phyloP scores from a whole-genome alignment of 2,113 vertebrate species.

The Scolopax mira region DNA sequence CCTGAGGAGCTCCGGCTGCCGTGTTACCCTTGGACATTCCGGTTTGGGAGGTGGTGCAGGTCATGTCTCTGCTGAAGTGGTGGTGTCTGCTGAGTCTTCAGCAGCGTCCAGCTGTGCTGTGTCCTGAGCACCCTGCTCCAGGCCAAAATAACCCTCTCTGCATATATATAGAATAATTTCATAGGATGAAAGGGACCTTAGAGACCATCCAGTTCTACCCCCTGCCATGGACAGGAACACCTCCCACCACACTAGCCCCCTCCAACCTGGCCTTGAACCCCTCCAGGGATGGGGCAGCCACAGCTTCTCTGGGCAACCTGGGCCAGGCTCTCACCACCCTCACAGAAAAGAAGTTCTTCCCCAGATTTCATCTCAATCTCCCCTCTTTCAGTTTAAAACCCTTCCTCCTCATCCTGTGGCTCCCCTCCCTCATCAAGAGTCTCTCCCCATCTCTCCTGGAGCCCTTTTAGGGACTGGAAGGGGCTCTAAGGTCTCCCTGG shows the following conservation, averaged over 20 bases:
- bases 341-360: not conserved
- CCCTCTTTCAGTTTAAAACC: not conserved
- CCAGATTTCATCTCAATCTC: not conserved
- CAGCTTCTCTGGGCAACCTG: not conserved
- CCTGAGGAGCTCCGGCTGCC: not conserved
- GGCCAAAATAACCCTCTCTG: not conserved
- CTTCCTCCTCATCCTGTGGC: not conserved
- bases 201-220: not conserved
- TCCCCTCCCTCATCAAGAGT: not conserved
- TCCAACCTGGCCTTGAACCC: not conserved
- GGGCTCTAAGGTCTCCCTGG: not conserved
- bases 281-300: not conserved
- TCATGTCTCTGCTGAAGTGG: not conserved
- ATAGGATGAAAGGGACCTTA: not conserved
- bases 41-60: not conserved
- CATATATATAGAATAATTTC: not conserved
- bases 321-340: not conserved
- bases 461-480: not conserved
- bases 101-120: not conserved
- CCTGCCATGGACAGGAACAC: not conserved
- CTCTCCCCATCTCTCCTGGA: not conserved
- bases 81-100: not conserved
- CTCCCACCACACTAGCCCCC: not conserved
- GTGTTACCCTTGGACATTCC: not conserved
- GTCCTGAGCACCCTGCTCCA: accelerated